Evolutionary conservation across 2,888 invertebrate species (phyloP), one percentile per base, ranked within the genome.

Genomic region (Theristus sp.): DNA sequence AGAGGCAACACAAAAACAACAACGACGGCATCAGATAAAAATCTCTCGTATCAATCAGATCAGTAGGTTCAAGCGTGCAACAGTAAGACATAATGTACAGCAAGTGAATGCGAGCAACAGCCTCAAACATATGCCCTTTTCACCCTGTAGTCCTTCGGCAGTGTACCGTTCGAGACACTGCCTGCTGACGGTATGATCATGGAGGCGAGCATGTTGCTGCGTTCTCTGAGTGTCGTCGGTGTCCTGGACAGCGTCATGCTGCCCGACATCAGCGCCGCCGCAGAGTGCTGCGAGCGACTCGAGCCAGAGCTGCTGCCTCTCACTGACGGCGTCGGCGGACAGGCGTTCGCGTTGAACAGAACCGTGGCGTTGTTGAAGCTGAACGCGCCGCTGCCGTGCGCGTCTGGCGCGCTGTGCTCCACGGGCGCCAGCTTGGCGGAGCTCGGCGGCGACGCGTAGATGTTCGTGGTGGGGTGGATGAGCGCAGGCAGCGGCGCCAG

Each of bases 141-240:
- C 24, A 62, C 62, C 54, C 62, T 62, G 53, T 62, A 62, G 38
- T 62, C 62, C 30, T 58, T 58, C 22, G 62, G 62, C 52, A 62
- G 54, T 24, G 62, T 62, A 20, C 61, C 61, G 47, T 38, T 38
- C 10, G 38, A 6, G 17, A 17, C 38, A 38, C 6, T 38, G 38
- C 38, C 17, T 38, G 38, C 17, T 6, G 38, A 13, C 38, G 17
- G 38, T 38, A 38, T 6, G 38, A 17, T 17, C 10, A 13, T 6
- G 17, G 10, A 13, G 6, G 38, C 17, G 38, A 17, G 6, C 38
- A 38, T 6, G 6, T 13, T 6, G 38, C 10, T 6, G 6, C 38
- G 38, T 13, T 38, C 38, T 38, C 38, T 52, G 52, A 13, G 10
- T 6, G 10, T 52, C 10, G 52, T n/a, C 22, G 52, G 52, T 17